A percentile compares a stretch with the other conserved stretches of the same genome.
Conservation (phyloP, 2,113 vertebrate genomes). For the Okapia johnstoni region DNA sequence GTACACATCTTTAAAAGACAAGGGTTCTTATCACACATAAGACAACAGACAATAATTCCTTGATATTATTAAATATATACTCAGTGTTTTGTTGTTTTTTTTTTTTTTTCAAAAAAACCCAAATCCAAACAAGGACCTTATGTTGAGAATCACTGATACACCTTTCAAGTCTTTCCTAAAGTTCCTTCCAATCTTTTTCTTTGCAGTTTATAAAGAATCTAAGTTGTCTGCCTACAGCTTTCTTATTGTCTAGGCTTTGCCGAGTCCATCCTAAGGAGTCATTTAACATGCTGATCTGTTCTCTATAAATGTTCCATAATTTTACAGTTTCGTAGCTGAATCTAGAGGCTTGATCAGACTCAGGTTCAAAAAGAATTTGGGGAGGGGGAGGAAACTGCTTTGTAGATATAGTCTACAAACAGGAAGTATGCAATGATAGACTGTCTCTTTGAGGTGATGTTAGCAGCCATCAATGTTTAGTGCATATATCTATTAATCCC, state of each 20-base stretch:
- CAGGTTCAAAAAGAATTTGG: not conserved
- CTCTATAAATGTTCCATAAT: not conserved
- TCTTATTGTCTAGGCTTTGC: not conserved
- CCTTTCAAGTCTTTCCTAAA: not conserved
- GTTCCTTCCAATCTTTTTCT: not conserved
- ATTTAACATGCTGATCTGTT: not conserved
- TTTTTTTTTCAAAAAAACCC: not conserved
- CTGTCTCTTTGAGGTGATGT: not conserved
- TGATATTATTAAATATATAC: not conserved
- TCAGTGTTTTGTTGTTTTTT: not conserved
- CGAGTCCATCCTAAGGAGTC: not conserved
- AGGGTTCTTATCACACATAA: not conserved
- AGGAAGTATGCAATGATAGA: not conserved
- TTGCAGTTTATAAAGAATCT: not conserved
- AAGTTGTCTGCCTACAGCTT: not conserved
- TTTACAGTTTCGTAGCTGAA: not conserved
- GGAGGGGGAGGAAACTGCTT: not conserved
- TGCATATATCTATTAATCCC: not conserved
- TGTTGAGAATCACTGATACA: not conserved
- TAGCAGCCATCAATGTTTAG: not conserved
- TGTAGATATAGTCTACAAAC: not conserved
- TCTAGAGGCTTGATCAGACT: not conserved
- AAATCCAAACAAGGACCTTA: not conserved
- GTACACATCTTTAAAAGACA: not conserved
- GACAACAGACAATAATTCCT: not conserved